A percentile compares a stretch with the other conserved stretches of the same genome.
These are phyloP conservation scores for Danio kyathit DNA, from an alignment of 2,797 vertebrate genomes.

Conservation along the genomic window DNA sequence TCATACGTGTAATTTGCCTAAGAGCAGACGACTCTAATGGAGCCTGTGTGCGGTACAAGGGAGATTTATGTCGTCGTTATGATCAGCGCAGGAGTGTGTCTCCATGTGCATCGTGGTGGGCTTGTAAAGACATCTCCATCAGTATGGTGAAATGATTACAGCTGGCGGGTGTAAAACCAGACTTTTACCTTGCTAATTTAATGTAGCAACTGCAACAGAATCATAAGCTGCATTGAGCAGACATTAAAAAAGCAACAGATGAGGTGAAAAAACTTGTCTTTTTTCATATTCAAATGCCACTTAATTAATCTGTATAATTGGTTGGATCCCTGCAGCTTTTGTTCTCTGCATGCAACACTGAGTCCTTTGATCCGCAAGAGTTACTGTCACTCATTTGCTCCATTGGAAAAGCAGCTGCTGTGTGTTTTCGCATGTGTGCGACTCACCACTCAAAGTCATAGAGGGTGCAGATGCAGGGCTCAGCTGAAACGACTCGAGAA, in stretches of 20 bases:
- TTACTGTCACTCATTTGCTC: constrained; percentile 39
- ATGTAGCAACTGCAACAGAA: neutral
- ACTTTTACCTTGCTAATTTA: constrained; percentile 22
- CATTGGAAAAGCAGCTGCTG: constrained; percentile 26
- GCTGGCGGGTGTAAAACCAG: constrained; percentile 13
- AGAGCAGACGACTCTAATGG: constrained; percentile 51
- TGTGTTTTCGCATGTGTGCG: constrained; percentile 10
- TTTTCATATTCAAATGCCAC: constrained; percentile 20
- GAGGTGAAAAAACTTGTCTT: neutral
- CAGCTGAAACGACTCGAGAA: constrained; percentile 88
- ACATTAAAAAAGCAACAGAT: neutral
- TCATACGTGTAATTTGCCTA: constrained; percentile 65
- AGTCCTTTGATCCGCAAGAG: constrained; percentile 40
- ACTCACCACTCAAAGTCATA: constrained; percentile 96
- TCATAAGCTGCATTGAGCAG: constrained; percentile 4
- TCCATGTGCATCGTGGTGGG: constrained; percentile 17
- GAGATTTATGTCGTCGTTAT: constrained; percentile 43
- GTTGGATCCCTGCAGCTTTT: constrained; percentile 47
- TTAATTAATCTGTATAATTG: constrained; percentile 51
- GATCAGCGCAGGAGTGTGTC: constrained; percentile 21
- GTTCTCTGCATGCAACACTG: constrained; percentile 34
- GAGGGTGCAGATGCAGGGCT: constrained; percentile 88
- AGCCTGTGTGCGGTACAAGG: constrained; percentile 34
- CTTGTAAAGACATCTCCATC: constrained; percentile 35
- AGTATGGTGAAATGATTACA: neutral